Base-by-base conservation (phyloP, 2,888 invertebrate genomes). In the Fissipunctia ypsillon region DNA sequence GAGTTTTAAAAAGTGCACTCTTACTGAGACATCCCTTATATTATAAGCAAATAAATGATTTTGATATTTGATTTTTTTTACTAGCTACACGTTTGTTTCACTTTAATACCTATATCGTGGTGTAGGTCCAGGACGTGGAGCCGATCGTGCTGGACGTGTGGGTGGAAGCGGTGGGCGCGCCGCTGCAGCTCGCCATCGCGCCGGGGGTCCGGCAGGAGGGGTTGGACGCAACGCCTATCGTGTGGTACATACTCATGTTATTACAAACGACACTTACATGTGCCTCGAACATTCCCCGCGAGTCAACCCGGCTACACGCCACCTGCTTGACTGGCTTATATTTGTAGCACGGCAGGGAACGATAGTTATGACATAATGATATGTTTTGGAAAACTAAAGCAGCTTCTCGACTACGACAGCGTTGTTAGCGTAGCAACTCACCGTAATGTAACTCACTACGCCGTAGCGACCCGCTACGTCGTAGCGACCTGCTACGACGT, bases 111-210 rank as follows among this genome's bases (percentile, higher is more conserved):
- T n/a, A 9, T 35, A 19, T n/a, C 31, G 1, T 64, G 48, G 5
- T 48, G 12, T 48, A 64, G 64, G 19, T 92, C 2, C 88, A 89
- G 7, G 69, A 87, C 25, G 25, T 94, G 87, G 93, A 90, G 73
- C 92, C 95, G 3, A 78, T 95, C 2, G 88, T 95, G 14, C 25
- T 95, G 65, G 93, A 95, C 82, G 83, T 95, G 78, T 95, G 95
- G 95, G 80, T 92, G 48, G 91, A 95, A 84, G 94, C 84, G 28
- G 78, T 88, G 6, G 95, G 93, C 0, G 56, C 87, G 2, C 93
- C 94, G 52, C 89, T 95, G 35, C 88, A 86, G 70, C 87, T 94
- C 48, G 90, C 91, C 7, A 76, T 91, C 45, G 74, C 71, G 14
- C 85, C 19, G 22, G 60, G 0, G 3, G 19, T 16, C 16, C 31